A percentile compares a stretch with the other conserved stretches of the same genome.
phyloP scores from a whole-genome alignment of 1,140 invertebrate species.

The Samia ricini region DNA sequence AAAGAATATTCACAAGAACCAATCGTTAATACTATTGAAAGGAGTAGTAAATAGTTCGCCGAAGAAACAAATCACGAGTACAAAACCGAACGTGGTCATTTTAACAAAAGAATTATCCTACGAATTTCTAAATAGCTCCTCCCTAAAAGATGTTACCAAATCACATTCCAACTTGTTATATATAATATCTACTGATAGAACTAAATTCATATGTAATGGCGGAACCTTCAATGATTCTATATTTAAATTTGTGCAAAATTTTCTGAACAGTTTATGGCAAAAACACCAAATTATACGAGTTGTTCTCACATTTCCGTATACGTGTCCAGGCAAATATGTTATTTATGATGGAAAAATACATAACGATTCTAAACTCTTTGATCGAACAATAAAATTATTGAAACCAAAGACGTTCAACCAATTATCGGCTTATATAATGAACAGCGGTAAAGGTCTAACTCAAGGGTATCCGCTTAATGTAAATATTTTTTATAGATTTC shows the following conservation, averaged over 20 bases:
- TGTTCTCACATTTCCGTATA: constrained; percentile 20
- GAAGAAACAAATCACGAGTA: background rate
- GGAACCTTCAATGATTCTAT: constrained; percentile 17
- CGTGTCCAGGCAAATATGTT: constrained; percentile 23
- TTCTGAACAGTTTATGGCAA: constrained; percentile 36
- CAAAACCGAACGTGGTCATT: constrained; percentile 13
- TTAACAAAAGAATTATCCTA: constrained; percentile 12
- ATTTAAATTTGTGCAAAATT: constrained; percentile 12
- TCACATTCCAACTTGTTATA: constrained; percentile 24
- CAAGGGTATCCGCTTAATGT: constrained; percentile 27
- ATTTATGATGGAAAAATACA: constrained; percentile 21
- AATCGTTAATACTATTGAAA: constrained; percentile 4
- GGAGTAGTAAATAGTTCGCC: background rate
- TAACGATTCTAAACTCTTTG: constrained; percentile 16
- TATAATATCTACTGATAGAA: constrained; percentile 19
- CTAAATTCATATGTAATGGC: constrained; percentile 18
- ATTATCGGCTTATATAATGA: background rate
- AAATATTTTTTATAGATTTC: constrained; percentile 32
- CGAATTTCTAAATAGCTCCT: background rate
- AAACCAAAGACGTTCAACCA: constrained; percentile 1
- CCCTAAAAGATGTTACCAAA: background rate
- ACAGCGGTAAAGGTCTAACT: constrained; percentile 9
- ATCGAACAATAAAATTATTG: constrained; percentile 27
- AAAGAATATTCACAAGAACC: constrained; percentile 4
- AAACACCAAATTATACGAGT: constrained; percentile 19